Evolutionary conservation across 1,140 invertebrate species (phyloP).

Genomic region (Aradophagus sp.): DNA sequence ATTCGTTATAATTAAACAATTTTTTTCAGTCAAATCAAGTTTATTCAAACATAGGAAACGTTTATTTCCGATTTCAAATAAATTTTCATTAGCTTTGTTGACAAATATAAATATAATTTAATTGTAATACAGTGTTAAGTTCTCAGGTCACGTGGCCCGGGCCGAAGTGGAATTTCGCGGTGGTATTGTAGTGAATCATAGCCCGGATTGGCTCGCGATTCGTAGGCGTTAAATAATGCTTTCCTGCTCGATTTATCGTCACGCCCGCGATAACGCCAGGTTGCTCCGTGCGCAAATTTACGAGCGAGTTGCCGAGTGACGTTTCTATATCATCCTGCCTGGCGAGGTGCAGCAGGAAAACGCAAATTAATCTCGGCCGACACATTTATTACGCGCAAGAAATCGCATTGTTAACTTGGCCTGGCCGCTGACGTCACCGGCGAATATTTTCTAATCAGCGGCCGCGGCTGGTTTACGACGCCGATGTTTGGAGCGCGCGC

Average conservation of each 20-base stretch:
- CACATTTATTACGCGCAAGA: constrained; percentile 15
- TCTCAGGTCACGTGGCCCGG: too few relatives aligned
- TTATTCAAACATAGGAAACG: too few relatives aligned
- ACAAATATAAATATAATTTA: too few relatives aligned
- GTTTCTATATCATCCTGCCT: constrained; percentile 38
- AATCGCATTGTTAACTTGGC: constrained; percentile 16
- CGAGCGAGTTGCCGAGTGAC: constrained; percentile 36
- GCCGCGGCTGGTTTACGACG: too few relatives aligned
- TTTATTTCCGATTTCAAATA: too few relatives aligned
- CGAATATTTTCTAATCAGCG: constrained; percentile 26
- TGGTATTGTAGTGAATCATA: constrained; percentile 56
- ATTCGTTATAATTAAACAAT: too few relatives aligned
- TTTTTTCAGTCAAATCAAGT: too few relatives aligned
- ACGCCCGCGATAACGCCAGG: constrained; percentile 51
- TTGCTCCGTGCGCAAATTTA: constrained; percentile 57
- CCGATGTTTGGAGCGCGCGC: too few relatives aligned
- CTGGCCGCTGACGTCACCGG: constrained; percentile 1
- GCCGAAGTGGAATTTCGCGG: constrained; percentile 38
- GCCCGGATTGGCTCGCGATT: constrained; percentile 58
- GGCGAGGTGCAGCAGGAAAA: constrained; percentile 20
- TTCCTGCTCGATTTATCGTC: constrained; percentile 65
- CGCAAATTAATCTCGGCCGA: constrained; percentile 20
- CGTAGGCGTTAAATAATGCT: constrained; percentile 68
- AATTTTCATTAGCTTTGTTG: too few relatives aligned
- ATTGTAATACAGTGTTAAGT: too few relatives aligned